A percentile compares a stretch with the other conserved stretches of the same genome.
Conservation (phyloP, 2,888 invertebrate species). For the Theretra japonica region DNA sequence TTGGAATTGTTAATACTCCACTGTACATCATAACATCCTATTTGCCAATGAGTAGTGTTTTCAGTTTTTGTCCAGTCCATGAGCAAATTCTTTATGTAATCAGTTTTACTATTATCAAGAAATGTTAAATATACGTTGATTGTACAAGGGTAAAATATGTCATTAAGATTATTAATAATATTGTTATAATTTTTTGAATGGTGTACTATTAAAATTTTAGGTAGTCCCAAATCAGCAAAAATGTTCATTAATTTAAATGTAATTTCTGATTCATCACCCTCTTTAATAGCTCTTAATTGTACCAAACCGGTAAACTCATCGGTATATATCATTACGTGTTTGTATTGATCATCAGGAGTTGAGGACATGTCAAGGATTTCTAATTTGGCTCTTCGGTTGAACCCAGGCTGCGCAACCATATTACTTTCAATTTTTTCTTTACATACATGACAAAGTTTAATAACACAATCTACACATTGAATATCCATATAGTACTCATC, state of each 20-base stretch:
- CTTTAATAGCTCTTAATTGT: conserved; percentile 13
- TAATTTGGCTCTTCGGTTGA: conserved; percentile 12
- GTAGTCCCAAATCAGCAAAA: conserved; percentile 28
- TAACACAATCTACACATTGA: background rate
- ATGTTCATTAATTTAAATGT: conserved; percentile 25
- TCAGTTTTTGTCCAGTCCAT: background rate
- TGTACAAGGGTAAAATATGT: conserved; percentile 4
- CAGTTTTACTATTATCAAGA: background rate
- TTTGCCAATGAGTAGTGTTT: conserved; percentile 2
- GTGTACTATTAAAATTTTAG: background rate
- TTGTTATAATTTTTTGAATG: background rate
- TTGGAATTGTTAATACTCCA: conserved; percentile 12
- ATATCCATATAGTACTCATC: background rate
- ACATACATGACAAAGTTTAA: conserved; percentile 17
- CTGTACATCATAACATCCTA: conserved; percentile 26
- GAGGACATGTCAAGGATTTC: conserved; percentile 14
- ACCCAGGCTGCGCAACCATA: background rate
- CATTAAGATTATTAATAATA: conserved; percentile 11
- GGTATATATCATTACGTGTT: conserved; percentile 19
- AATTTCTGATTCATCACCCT: background rate
- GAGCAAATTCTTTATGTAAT: background rate
- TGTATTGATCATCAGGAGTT: conserved; percentile 2
- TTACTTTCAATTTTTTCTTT: background rate
- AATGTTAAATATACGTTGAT: background rate
- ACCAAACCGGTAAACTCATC: conserved; percentile 13